These are phyloP conservation scores for Acanthoscelides obtectus DNA, from an alignment of 2,888 invertebrate species.

Conservation along the genomic window DNA sequence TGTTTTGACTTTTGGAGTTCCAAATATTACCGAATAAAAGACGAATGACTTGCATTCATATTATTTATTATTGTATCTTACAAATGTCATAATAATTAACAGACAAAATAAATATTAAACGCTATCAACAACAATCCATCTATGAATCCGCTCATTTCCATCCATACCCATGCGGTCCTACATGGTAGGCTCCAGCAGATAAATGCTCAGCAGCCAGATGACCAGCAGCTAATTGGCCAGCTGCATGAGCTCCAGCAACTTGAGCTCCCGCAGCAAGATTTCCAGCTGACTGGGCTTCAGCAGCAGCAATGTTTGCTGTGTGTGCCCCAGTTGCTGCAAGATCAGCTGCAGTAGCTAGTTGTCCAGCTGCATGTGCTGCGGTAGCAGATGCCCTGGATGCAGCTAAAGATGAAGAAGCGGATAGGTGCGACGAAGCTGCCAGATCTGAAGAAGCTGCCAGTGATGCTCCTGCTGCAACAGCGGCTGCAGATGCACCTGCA, in stretches of 20 bases:
- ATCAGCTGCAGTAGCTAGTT: background rate
- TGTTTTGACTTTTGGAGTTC: too few relatives aligned
- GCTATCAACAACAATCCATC: background rate
- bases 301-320: background rate
- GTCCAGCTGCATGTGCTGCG: constrained; percentile 7
- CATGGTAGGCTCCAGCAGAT: background rate
- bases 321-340: constrained; percentile 2
- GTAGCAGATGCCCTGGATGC: constrained; percentile 7
- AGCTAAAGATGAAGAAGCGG: constrained; percentile 1
- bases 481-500: constrained; percentile 1
- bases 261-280: too few relatives aligned
- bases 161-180: background rate
- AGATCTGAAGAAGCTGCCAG: background rate
- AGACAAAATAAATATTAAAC: background rate
- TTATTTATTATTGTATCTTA: background rate
- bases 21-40: too few relatives aligned
- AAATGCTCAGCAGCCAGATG: background rate
- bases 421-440: background rate
- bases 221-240: background rate
- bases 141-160: background rate
- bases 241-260: background rate
- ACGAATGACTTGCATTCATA: too few relatives aligned
- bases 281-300: background rate
- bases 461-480: constrained; percentile 6
- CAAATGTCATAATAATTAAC: background rate